Evolutionary conservation across 2,888 invertebrate species (phyloP), one percentile per base, ranked within the genome.

Genomic region (Falcaria lacertinaria): DNA sequence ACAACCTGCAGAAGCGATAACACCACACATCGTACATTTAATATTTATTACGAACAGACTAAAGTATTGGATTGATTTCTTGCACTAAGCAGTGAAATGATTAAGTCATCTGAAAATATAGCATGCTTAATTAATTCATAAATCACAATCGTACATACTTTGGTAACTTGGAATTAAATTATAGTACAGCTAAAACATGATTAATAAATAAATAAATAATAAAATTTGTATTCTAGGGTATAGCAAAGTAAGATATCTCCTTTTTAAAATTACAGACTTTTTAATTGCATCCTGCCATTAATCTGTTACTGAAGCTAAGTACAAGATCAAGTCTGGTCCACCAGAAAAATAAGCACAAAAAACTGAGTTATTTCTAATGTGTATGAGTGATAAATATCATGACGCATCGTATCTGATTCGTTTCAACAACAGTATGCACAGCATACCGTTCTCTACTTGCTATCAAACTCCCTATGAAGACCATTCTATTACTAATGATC

Each of bases 141-240:
- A 44, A 52, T 58, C 47, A 60, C 44, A 60, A 52, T 48, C 49
- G 64, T 74, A 73, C 76, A 78, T 75, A 82, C 85, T 85, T 86
- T 87, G 85, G 85, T 86, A 84, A 83, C 84, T 78, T 71, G 73
- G 69, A 64, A 79, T 69, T 75, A 81, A 69, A 74, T 75, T 74
- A 74, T 49, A 70, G 67, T 75, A 76, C 57, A 69, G 61, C 73
- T 76, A 77, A 61, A 53, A 58, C 48, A 52, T 60, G 54, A 57
- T 60, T 57, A 63, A 64, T 47, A 54, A 65, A 65, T 61, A 61
- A 62, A 63, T 56, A 69, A 67, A 55, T 52, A 58, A 52, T 52
- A 43, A 45, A 46, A 50, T 48, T 48, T 57, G 57, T 45, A 52
- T 44, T 34, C 45, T 46, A 56, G 62, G 58, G 57, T 58, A 61